Evolutionary conservation across 2,888 invertebrate genomes (phyloP), one percentile per base, ranked within the genome.

Genomic region (Mythimna lalbum): DNA sequence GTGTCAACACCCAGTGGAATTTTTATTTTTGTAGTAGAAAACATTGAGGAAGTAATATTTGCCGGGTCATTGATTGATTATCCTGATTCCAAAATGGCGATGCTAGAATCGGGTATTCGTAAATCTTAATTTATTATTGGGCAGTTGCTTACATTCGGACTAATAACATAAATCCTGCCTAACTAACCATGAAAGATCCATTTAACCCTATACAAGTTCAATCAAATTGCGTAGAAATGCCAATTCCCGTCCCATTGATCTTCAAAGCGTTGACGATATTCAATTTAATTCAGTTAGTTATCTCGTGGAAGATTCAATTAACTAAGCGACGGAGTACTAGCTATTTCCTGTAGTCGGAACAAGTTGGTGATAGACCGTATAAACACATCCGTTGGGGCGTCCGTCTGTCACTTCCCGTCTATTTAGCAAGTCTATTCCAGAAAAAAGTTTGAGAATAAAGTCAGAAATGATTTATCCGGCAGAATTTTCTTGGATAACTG

Each of bases 261-360:
- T 65, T 72, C 62, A 63, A 70, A 83, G 62, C 62, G 61, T 70
- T 57, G 70, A 70, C 81, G 49, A 67, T 74, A 68, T 75, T 65
- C 61, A 85, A 77, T 82, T 76, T 64, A 81, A 80, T 83, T 81
- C 69, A 72, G 64, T 80, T 74, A 73, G 64, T 80, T 74, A 66
- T 62, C 69, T 69, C 56, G 52, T 63, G 49, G 61, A 75, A 65
- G 79, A 83, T 73, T 81, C 67, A 69, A 83, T 84, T 83, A 83
- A 83, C 50, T 66, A 55, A 33, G 57, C 47, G 62, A 69, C 57
- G 56, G 62, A 67, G 73, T 63, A 74, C 65, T 60, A 66, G 47
- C 33, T 43, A 67, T 63, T 69, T 75, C 65, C 63, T 63, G 52
- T 68, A 63, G 52, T 62, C 31, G 61, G 47, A 53, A 21, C 59